A percentile compares a stretch with the other conserved stretches of the same genome.
Conservation (phyloP, 1,140 invertebrate species). For the Helicoverpa armigera region DNA sequence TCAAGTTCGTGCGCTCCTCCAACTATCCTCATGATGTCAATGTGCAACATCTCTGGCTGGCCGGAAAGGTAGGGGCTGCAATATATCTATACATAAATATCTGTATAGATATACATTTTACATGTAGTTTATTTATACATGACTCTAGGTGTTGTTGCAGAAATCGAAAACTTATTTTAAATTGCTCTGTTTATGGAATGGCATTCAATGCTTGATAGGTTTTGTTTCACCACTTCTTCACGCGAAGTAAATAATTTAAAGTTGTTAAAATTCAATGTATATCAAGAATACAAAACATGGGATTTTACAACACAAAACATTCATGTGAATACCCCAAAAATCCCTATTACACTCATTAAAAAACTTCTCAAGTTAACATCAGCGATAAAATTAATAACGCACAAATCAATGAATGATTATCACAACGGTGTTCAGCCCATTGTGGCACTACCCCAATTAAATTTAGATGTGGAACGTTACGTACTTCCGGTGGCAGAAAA, state of each 20-base stretch:
- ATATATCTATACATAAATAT: no score
- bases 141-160: no score
- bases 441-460: slow-evolving; percentile 77
- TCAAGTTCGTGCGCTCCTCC: slow-evolving; percentile 91
- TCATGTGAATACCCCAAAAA: background rate
- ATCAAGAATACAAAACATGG: no score
- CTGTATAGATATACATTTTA: no score
- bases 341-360: background rate
- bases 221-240: no score
- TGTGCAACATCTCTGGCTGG: slow-evolving; percentile 89
- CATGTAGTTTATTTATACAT: no score
- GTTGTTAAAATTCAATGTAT: no score
- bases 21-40: slow-evolving; percentile 90
- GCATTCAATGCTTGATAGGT: no score
- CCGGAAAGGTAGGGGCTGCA: slow-evolving; percentile 89
- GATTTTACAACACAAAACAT: background rate
- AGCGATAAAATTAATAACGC: slow-evolving; percentile 40
- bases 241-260: no score
- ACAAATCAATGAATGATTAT: slow-evolving; percentile 53
- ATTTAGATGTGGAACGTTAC: slow-evolving; percentile 84
- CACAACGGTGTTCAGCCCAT: slow-evolving; percentile 44
- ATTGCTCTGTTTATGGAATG: no score
- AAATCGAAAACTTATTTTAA: no score
- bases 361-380: background rate
- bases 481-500: slow-evolving; percentile 85